Evolutionary conservation across 1,140 invertebrate genomes (phyloP).

Genomic region (Drosophila pectinifera): DNA sequence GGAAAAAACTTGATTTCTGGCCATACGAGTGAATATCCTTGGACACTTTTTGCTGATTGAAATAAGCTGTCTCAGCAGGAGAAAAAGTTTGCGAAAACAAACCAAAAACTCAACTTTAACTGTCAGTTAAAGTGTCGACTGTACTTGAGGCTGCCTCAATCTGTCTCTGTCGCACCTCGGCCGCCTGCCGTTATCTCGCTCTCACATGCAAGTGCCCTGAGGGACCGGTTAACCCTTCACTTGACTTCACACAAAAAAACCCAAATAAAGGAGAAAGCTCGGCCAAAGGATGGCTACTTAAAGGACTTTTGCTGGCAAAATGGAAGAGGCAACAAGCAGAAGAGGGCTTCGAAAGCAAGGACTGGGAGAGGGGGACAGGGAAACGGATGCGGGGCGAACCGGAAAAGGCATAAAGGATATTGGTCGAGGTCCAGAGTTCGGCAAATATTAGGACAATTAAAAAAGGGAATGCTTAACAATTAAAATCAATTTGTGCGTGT

Average conservation of each 20-base stretch:
- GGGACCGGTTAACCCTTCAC: constrained; percentile 78
- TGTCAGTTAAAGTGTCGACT: constrained; percentile 76
- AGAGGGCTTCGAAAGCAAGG: constrained; percentile 9
- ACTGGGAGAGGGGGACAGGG: neutral
- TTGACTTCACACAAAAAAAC: constrained; percentile 35
- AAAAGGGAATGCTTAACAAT: constrained; percentile 82
- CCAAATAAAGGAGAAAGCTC: constrained; percentile 32
- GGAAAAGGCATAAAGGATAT: constrained; percentile 64
- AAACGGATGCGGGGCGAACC: constrained; percentile 15
- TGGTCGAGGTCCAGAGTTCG: constrained; percentile 62
- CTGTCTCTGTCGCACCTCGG: constrained; percentile 31
- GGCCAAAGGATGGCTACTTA: constrained; percentile 67
- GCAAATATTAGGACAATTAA: constrained; percentile 80
- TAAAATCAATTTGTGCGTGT: constrained; percentile 79
- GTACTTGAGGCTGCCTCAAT: constrained; percentile 59
- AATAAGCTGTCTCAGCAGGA: constrained; percentile 8
- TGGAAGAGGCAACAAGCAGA: constrained; percentile 67
- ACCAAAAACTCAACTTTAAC: constrained; percentile 66
- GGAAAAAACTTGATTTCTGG: neutral
- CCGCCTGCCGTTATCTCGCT: neutral
- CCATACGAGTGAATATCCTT: constrained; percentile 4
- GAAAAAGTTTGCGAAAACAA: constrained; percentile 27
- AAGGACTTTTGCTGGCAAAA: constrained; percentile 80
- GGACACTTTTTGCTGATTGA: neutral
- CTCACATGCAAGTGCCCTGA: constrained; percentile 35